Evolutionary conservation across 2,797 vertebrate species (phyloP), one percentile per base, ranked within the genome.

Genomic region (Falco peregrinus): DNA sequence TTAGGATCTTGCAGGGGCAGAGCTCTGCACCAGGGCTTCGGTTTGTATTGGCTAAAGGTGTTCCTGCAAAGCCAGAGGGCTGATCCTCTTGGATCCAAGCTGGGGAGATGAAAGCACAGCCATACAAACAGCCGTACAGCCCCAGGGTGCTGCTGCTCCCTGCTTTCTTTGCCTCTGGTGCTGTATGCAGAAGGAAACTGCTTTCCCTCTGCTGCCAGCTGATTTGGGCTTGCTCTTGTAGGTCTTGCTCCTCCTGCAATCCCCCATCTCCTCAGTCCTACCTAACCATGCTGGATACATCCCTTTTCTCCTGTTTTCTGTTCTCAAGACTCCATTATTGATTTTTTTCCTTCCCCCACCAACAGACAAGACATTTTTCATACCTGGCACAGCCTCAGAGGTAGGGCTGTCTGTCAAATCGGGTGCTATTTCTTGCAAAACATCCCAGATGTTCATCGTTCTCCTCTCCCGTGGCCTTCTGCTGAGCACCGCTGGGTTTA

Each of bases 401-500:
- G 24, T 7, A 41, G 37, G 47, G 59, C 64, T 26, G 4, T 9
- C 0, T 22, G 45, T 57, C 64, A 39, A 26, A 39, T 39, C 37
- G 1, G 21, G n/a, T 56, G 21, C 11, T 37, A 13, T 47, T 80
- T 56, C 41, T 31, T 31, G 51, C 41, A 59, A n/a, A 35, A 39
- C 24, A 11, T 22, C 54, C 54, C 54, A 28, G 47, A 17, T 10
- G 4, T 60, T 43, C 37, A 37, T 21, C 16, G 0, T 45, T 60
- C 37, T 14, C 18, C 47, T 43, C 45, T 76, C 53, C 53, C 35
- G 4, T 6, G 33, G 54, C 33, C 28, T 59, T 21, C 45, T 14
- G 6, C 7, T 1, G 1, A 33, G 21, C 11, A 4, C 57, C 5
- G 2, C 39, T 3, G 39, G 41, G 21, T 31, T 60, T 31, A 20